Evolutionary conservation across 1,140 invertebrate species (phyloP), one percentile per base, ranked within the genome.

Genomic region (Uloborus diversus): DNA sequence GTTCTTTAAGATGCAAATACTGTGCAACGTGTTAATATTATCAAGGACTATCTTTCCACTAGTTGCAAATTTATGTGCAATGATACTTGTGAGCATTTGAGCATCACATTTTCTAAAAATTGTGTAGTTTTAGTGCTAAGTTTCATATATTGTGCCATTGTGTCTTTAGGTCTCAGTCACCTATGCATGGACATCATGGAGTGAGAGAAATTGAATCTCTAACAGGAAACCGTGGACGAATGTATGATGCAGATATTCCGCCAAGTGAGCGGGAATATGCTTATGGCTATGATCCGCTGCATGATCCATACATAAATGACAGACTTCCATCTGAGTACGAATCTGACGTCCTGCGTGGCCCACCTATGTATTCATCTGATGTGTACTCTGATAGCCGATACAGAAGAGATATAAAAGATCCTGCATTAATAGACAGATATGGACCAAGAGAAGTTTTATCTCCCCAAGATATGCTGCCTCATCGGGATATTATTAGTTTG

Each of bases 311-410:
- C 30, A 30, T 79, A 13, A 69, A 4, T 27, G 76, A 79, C 4
- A 68, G 65, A 49, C 30, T 69, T 11, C 76, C 76, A 23, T 33
- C 76, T 59, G 76, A 79, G 20, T 79, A 68, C 61, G 76, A 79
- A 28, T 4, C 64, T 20, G 76, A 79, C 61, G 62, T 79, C 11
- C 42, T 69, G 5, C 64, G 64, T 9, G 53, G 65, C 4, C 47
- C 75, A 30, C 27, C 64, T 30, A 23, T 66, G 4, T 79, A 79
- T 69, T 65, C 76, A 5, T 23, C 76, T 17, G 64, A 68, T 68
- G 76, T 79, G 0, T 79, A 79, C 27, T 28, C 76, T 7, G 76
- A 79, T 3, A 30, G 33, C 32, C 49, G 76, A 32, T 79, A 79
- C n/a, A 32, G 76, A 32, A 65, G 73, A 47, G 62, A 62, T 37